Evolutionary conservation across 2,113 vertebrate genomes (phyloP), one percentile per base, ranked within the genome.

Genomic region (Monarcha castaneiventris): DNA sequence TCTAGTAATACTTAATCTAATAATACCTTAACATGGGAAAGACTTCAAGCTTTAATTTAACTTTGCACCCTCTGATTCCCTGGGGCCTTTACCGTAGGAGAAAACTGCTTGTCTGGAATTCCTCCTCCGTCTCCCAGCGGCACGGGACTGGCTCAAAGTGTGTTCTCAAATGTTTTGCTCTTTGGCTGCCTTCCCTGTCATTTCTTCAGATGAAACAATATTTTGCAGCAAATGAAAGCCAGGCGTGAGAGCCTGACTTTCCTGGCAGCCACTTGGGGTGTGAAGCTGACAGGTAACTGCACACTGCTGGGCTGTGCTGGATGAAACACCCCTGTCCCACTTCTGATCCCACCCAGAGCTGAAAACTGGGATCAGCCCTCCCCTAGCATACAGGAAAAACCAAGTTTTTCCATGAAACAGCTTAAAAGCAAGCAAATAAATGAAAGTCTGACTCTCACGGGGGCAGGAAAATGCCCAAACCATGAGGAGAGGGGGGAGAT

Each of bases 161-260:
- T 79, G 87, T 89, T 84, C 89, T 78, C 74, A 91, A 64, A 79
- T 83, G 51, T 49, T 89, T 94, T 17, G 7, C 54, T 91, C 54
- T 27, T 68, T 95, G 87, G 81, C 84, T 61, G 39, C 6, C 92
- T 79, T 58, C 71, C 82, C 41, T 54, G 39, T 11, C 3, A 1
- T 87, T 66, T 90, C 46, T 81, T 72, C 48, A 61, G 52, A 76
- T 61, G 27, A 68, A 75, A 74, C 3, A 3, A 21, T 32, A 73
- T 79, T 90, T 82, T 10, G 1, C 66, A 97, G 86, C 37, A 82
- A 95, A 82, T 68, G 58, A 66, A 64, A 93, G 69, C 62, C 87
- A 94, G 77, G 74, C 49, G 0, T 87, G 84, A 92, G 54, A 89
- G 49, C 62, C 44, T 0, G 1, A 56, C 26, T 55, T 89, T 96